Evolutionary conservation across 2,113 vertebrate genomes (phyloP), one percentile per base, ranked within the genome.

Genomic region (Oncorhynchus kisutch): DNA sequence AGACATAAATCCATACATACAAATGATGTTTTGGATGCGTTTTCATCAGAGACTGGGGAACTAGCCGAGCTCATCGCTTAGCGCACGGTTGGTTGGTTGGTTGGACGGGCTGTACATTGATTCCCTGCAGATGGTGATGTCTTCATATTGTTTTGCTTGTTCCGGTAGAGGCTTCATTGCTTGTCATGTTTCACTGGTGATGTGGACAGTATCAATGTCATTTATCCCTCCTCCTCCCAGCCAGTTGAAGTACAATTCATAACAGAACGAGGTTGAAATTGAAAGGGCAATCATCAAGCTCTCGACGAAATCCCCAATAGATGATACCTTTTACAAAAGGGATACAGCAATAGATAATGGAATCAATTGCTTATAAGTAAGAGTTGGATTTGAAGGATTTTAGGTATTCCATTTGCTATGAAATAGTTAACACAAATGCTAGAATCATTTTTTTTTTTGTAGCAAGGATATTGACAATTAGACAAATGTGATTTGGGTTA

Each of bases 231-330:
- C 65, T 31, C 24, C 39, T 45, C 29, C 11, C 65, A 67, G 65
- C 11, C 22, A 14, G 65, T 62, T 62, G 65, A 67, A 27, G 25
- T 13, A 27, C 24, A 31, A 14, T 67, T 67, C 65, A 14, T 14
- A 29, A 67, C 2, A 13, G 25, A 14, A 29, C 11, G 2, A 67
- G 25, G 14, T 67, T 25, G 25, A 67, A 29, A 67, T 67, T 16
- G 24, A 67, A 62, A 62, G 59, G 24, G n/a, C 25, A 67, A 25
- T 27, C 65, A 67, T 67, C 25, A 67, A 67, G 65, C 65, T 67
- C 12, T 29, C 14, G 1, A 67, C 25, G 1, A 25, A 64, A 64
- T 18, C 65, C 25, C 25, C n/a, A 62, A 62, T 22, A 62, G 59
- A 62, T 11, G 6, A 67, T 67, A 29, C 3, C 2, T 5, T 54